Conservation (phyloP, 2,888 invertebrate species). For the Sarcophaga variegata region DNA sequence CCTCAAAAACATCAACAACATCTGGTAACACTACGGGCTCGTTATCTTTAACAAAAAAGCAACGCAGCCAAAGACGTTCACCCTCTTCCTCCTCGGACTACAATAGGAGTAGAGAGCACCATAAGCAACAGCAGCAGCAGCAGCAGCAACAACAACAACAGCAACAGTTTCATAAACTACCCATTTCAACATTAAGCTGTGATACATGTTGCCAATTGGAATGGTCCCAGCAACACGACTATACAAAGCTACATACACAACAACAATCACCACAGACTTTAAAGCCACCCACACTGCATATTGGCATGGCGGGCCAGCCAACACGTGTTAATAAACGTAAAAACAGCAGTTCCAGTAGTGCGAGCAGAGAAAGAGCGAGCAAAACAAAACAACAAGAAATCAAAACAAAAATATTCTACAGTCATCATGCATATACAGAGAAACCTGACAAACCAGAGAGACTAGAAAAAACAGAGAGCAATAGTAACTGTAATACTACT, state of each 20-base stretch:
- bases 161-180: conserved; percentile 47
- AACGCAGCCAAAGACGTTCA: conserved; percentile 59
- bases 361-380: conserved; percentile 74
- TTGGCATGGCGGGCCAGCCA: conserved; percentile 67
- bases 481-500: conserved; percentile 54
- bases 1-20: conserved; percentile 25
- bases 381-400: conserved; percentile 76
- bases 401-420: conserved; percentile 67
- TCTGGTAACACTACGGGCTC: background rate
- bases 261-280: conserved; percentile 67
- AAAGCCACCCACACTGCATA: conserved; percentile 68
- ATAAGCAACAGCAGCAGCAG: background rate
- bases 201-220: conserved; percentile 76
- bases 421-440: background rate
- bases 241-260: conserved; percentile 8
- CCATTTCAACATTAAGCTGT: conserved; percentile 70
- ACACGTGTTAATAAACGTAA: conserved; percentile 72
- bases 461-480: conserved; percentile 51
- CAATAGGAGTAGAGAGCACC: conserved; percentile 14
- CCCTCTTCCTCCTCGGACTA: conserved; percentile 50
- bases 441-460: background rate
- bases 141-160: conserved; percentile 23
- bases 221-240: conserved; percentile 65
- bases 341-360: conserved; percentile 72
- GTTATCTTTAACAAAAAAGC: conserved; percentile 34